Conservation (phyloP, 1,140 invertebrate species). For the Drosophila azteca region DNA sequence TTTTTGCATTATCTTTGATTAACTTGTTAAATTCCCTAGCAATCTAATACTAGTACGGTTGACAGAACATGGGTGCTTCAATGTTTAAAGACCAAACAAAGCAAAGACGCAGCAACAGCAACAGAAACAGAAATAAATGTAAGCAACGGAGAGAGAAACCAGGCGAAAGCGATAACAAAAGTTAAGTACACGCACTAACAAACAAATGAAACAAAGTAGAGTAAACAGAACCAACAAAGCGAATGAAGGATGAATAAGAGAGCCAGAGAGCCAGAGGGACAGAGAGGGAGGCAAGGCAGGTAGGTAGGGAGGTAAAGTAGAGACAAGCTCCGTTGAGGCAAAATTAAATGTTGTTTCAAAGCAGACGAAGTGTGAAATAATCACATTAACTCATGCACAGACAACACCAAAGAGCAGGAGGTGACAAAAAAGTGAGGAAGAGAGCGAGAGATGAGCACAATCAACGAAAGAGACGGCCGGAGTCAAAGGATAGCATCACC, state of each 20-base stretch:
- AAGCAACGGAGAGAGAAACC: background rate
- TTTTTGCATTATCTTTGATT: too few species aligned
- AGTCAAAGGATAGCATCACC: conserved; percentile 19
- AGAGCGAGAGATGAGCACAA: background rate
- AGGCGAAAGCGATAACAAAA: conserved; percentile 31
- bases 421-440: conserved; percentile 9
- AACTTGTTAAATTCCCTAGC: too few species aligned
- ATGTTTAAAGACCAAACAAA: conserved; percentile 6
- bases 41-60: too few species aligned
- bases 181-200: conserved; percentile 41
- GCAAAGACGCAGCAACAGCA: background rate
- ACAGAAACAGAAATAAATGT: background rate
- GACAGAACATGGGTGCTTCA: too few species aligned
- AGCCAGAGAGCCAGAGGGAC: background rate
- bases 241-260: background rate
- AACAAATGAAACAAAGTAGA: conserved; percentile 38
- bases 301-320: background rate
- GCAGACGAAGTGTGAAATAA: conserved; percentile 79
- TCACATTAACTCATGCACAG: conserved; percentile 74
- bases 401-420: conserved; percentile 30
- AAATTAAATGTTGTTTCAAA: conserved; percentile 64
- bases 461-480: too few species aligned
- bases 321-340: conserved; percentile 17
- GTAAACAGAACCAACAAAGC: conserved; percentile 32
- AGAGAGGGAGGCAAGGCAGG: too few species aligned